Conservation (phyloP, 2,888 invertebrate genomes). For the Amaurobius ferox region DNA sequence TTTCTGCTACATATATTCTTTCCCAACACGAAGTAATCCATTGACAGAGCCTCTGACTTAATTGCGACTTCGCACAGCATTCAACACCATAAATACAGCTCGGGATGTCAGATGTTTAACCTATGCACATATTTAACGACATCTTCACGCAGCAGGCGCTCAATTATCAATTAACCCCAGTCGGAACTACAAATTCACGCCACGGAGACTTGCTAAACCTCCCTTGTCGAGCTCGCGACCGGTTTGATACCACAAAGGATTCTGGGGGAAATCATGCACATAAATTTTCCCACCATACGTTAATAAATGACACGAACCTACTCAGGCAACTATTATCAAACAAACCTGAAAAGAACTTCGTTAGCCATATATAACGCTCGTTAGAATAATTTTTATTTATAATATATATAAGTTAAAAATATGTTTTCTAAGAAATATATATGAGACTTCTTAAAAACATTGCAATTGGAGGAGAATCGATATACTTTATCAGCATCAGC, state of each 20-base stretch:
- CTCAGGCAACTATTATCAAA: too few relatives aligned
- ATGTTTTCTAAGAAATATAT: too few relatives aligned
- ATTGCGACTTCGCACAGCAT: background rate
- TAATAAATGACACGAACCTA: too few relatives aligned
- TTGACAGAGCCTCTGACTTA: background rate
- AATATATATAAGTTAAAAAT: too few relatives aligned
- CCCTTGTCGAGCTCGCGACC: background rate
- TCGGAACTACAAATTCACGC: background rate
- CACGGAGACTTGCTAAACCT: background rate
- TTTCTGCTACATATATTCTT: too few relatives aligned
- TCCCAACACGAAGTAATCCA: background rate
- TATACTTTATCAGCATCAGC: too few relatives aligned
- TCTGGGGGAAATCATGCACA: background rate
- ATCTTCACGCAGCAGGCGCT: background rate
- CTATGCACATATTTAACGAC: background rate
- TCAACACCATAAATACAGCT: background rate
- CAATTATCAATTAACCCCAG: constrained; percentile 4
- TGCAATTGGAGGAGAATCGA: too few relatives aligned
- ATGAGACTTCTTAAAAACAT: too few relatives aligned
- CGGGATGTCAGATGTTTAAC: background rate
- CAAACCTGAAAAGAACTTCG: too few relatives aligned
- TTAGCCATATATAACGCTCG: too few relatives aligned
- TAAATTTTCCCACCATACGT: background rate
- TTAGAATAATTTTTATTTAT: too few relatives aligned
- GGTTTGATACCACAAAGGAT: background rate